Conservation (phyloP, 2,113 vertebrate species). For the Bubo bubo region DNA sequence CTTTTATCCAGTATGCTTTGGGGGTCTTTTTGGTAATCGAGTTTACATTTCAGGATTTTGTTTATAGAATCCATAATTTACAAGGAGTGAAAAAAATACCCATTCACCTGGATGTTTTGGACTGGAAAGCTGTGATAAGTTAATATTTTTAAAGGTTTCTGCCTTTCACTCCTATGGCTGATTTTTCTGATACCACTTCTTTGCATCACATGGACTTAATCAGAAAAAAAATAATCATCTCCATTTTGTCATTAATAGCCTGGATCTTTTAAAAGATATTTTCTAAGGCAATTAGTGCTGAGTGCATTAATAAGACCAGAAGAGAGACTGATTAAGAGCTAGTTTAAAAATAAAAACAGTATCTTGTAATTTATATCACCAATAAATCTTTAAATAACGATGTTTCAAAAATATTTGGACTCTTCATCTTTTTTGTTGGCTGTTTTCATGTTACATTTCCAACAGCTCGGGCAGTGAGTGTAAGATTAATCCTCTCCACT, state of each 20-base stretch:
- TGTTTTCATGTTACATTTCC: neutral
- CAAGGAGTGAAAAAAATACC: neutral
- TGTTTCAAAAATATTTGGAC: neutral
- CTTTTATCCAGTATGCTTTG: neutral
- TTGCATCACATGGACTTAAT: neutral
- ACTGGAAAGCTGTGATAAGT: neutral
- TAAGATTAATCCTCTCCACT: neutral
- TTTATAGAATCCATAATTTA: neutral
- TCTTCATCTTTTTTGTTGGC: neutral
- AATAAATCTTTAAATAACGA: neutral
- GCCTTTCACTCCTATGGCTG: neutral
- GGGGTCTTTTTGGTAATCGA: neutral
- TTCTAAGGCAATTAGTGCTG: slow-evolving; percentile 7
- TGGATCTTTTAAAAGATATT: slow-evolving; percentile 18
- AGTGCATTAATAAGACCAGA: slow-evolving; percentile 20
- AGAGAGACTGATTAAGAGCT: slow-evolving; percentile 33
- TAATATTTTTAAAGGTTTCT: neutral
- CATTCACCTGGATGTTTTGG: neutral
- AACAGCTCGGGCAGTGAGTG: neutral
- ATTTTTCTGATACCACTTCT: neutral
- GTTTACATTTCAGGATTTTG: neutral
- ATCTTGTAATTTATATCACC: neutral
- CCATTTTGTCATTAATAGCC: slow-evolving; percentile 22
- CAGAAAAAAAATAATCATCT: neutral
- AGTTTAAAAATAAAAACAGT: slow-evolving; percentile 42